Evolutionary conservation across 53 echinoderm and acorn worm species (phyloP).

Genomic region (Arbacia lixula): DNA sequence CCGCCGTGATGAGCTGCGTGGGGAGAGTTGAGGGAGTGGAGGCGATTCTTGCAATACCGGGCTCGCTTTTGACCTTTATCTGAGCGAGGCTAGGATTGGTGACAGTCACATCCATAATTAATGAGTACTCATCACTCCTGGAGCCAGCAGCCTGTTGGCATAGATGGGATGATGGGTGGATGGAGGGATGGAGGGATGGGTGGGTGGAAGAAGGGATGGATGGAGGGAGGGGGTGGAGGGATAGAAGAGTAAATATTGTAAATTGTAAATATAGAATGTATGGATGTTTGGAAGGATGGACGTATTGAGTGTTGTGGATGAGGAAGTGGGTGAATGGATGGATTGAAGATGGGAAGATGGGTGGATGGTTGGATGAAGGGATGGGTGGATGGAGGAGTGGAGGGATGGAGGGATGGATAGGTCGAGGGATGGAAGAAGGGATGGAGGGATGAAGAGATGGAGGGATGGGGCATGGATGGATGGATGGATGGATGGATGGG

Average conservation of each 20-base stretch:
- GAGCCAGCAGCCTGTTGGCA: constrained; percentile 47
- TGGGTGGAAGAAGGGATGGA: constrained; percentile 2
- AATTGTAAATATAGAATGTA: too few relatives aligned
- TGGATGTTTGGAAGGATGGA: constrained; percentile 3
- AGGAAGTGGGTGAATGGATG: constrained; percentile 2
- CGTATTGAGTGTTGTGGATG: too few relatives aligned
- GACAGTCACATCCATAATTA: constrained; percentile 57
- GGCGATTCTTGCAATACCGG: constrained; percentile 51
- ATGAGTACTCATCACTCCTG: constrained; percentile 48
- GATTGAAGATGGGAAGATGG: not conserved
- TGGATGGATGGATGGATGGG: not conserved
- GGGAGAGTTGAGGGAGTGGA: constrained; percentile 46
- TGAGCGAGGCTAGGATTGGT: constrained; percentile 61
- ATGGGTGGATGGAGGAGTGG: constrained; percentile 15
- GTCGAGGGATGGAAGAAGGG: constrained; percentile 5
- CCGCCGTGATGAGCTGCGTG: constrained; percentile 51
- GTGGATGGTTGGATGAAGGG: too few relatives aligned
- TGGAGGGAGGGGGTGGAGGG: not conserved
- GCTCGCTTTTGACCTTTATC: constrained; percentile 61
- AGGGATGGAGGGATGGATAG: not conserved
- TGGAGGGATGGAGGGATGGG: not conserved
- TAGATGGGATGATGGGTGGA: not conserved
- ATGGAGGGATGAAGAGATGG: too few relatives aligned
- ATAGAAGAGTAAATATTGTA: too few relatives aligned
- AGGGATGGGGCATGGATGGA: too few relatives aligned